Base-by-base conservation (phyloP, 2,888 invertebrate genomes). In the Pseudanteris insignis region DNA sequence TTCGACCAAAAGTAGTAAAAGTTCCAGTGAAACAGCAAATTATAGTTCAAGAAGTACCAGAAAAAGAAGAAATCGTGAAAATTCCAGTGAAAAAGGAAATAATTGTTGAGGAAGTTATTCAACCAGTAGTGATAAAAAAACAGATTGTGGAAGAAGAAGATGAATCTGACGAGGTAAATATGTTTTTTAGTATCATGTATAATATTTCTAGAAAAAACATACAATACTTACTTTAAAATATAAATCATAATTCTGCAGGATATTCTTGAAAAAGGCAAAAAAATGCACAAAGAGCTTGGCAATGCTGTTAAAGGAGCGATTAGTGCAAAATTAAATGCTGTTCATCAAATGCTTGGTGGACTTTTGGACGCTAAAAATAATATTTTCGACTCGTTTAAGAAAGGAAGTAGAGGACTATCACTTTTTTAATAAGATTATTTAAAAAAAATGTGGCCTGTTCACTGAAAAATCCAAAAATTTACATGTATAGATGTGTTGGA, bases 281-380 rank as follows among this genome's bases (percentile, higher is more conserved):
- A 43, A 21, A 5, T 43, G 18, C 5, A 12, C 1, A 13, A 8
- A 11, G 43, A 32, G 21, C 1, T 43, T 12, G 24, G 32, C 5
- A 32, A 43, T n/a, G 43, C 32, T n/a, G 5, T 43, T n/a, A 28
- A 14, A 32, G 43, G 32, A 30, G 32, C 14, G 2, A 15, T 29
- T 9, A 24, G 10, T n/a, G 1, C 4, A 14, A 14, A 28, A 3
- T n/a, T 10, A 9, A 4, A 9, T 8, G 26, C 32, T 7, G 7
- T 33, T 25, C 18, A 32, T 25, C 1, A 32, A 25, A 9, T 30
- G 13, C 5, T 46, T 15, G 46, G 24, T 14, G 46, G 46, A 34
- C 4, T 46, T 1, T 11, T 46, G 7, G 6, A 7, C 5, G 28
- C 46, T 7, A 46, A 46, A 34, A 34, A 46, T 11, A 26, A 34